These are phyloP conservation scores for Diphyllodes magnificus DNA, from an alignment of 2,113 vertebrate genomes.

Conservation along the genomic window DNA sequence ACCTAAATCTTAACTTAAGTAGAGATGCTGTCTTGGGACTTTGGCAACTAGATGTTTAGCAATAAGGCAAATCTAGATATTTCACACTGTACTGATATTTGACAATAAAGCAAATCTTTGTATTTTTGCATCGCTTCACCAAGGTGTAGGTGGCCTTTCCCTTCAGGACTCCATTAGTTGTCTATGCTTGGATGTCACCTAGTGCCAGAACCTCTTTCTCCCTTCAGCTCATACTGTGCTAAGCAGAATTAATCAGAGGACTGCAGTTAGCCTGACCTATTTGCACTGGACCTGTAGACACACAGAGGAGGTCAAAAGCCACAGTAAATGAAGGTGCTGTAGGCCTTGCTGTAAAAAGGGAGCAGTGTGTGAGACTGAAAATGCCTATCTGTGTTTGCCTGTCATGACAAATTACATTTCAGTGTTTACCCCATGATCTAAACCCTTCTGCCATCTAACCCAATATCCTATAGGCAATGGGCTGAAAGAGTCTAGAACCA, in stretches of 20 bases:
- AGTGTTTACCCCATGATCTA: not conserved
- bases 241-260: not conserved
- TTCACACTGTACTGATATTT: not conserved
- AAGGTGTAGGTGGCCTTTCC: not conserved
- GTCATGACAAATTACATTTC: not conserved
- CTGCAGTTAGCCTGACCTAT: not conserved
- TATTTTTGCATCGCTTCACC: fast-evolving
- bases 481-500: not conserved
- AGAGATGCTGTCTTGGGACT: not conserved
- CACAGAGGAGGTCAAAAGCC: not conserved
- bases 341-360: not conserved
- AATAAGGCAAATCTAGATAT: not conserved
- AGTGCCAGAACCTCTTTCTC: not conserved
- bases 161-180: not conserved
- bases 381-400: not conserved
- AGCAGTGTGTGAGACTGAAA: not conserved
- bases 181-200: not conserved
- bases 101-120: not conserved
- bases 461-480: not conserved
- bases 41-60: not conserved
- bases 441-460: not conserved
- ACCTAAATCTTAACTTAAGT: not conserved
- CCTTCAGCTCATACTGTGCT: not conserved
- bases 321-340: not conserved
- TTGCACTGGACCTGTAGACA: not conserved